Percentiles rank a stretch among this genome's conserved stretches.
Conservation (phyloP, 2,888 invertebrate genomes). For the Ormyrus thymus region DNA sequence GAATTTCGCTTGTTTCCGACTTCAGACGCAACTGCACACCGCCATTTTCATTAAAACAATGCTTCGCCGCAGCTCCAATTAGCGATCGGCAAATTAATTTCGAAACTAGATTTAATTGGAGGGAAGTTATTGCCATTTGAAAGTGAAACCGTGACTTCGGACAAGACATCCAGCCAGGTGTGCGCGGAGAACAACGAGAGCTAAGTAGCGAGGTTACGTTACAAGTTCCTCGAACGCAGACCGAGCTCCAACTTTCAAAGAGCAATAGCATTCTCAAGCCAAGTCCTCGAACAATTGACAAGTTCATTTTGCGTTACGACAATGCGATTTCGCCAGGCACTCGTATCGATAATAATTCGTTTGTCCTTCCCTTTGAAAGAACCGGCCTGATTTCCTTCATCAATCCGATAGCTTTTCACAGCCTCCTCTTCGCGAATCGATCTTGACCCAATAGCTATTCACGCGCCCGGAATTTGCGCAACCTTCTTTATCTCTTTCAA, state of each 20-base stretch:
- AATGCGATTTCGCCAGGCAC: not conserved
- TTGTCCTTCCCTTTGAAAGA: not conserved
- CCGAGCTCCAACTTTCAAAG: constrained; percentile 1
- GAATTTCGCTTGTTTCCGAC: too few species aligned
- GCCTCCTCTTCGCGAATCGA: too few species aligned
- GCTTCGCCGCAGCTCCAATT: too few species aligned
- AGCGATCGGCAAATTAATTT: not conserved
- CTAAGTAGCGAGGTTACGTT: constrained; percentile 25
- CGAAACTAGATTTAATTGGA: not conserved
- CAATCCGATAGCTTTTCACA: too few species aligned
- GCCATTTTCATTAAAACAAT: too few species aligned
- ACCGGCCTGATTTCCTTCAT: not conserved
- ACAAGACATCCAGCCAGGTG: constrained; percentile 7
- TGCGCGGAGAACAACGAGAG: not conserved
- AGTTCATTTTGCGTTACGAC: constrained; percentile 23
- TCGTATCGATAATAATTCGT: constrained; percentile 7
- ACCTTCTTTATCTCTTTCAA: too few species aligned
- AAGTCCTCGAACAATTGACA: constrained; percentile 35
- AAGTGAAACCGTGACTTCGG: constrained; percentile 12
- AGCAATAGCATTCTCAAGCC: not conserved
- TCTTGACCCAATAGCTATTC: too few species aligned
- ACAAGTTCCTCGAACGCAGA: constrained; percentile 26
- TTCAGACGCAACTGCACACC: too few species aligned
- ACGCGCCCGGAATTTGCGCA: too few species aligned
- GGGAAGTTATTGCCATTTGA: constrained; percentile 14